These are phyloP conservation scores for Erethizon dorsatum DNA, from an alignment of 2,797 vertebrate genomes.

Conservation along the genomic window DNA sequence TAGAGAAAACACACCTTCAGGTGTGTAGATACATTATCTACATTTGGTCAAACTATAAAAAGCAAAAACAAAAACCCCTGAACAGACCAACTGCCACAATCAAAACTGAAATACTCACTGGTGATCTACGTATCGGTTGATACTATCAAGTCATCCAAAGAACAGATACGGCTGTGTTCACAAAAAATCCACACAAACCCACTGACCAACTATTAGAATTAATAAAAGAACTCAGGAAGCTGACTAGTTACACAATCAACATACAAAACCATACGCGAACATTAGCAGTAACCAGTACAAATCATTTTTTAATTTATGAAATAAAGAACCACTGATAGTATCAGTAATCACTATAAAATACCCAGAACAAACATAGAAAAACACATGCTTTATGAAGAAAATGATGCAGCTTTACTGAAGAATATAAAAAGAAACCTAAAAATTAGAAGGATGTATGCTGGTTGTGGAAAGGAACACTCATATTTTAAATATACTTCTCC, in stretches of 20 bases:
- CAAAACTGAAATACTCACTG: slow-evolving; percentile 64
- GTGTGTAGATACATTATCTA: too few species aligned
- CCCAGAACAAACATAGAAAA: slow-evolving; percentile 20
- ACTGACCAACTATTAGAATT: slow-evolving; percentile 31
- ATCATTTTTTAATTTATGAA: slow-evolving; percentile 25
- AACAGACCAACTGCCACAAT: not conserved
- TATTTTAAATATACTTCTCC: not conserved
- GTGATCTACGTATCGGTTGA: not conserved
- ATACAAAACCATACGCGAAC: slow-evolving; percentile 55
- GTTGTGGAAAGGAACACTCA: not conserved
- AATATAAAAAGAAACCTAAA: slow-evolving; percentile 38
- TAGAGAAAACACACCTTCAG: slow-evolving; percentile 31
- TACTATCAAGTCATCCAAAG: slow-evolving; percentile 2
- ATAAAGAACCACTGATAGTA: slow-evolving; percentile 52
- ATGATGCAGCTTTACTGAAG: not conserved
- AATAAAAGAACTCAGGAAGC: slow-evolving; percentile 51
- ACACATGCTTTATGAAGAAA: slow-evolving; percentile 28
- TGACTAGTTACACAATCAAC: slow-evolving; percentile 19
- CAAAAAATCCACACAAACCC: slow-evolving; percentile 33
- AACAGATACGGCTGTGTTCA: slow-evolving; percentile 56
- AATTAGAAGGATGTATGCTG: not conserved
- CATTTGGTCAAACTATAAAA: slow-evolving; percentile 10
- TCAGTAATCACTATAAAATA: slow-evolving; percentile 38
- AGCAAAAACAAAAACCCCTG: not conserved
- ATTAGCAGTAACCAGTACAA: slow-evolving; percentile 46